A percentile compares a stretch with the other conserved stretches of the same genome.
These are phyloP conservation scores for Augochlora pura DNA, from an alignment of 1,140 invertebrate genomes.

Conservation along the genomic window DNA sequence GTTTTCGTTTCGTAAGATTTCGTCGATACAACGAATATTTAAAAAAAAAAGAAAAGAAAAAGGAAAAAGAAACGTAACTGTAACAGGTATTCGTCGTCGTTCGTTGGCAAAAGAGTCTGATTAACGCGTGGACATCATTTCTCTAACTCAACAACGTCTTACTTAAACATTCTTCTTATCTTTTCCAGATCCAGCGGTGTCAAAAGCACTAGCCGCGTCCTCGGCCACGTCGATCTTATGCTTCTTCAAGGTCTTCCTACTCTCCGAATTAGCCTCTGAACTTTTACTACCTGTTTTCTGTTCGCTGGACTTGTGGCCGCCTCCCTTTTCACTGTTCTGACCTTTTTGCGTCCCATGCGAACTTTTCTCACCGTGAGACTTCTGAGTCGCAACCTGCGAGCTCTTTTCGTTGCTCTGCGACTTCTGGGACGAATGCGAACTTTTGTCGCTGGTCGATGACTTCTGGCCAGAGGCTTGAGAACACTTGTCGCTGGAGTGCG, in stretches of 20 bases:
- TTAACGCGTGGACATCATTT: conserved; percentile 20
- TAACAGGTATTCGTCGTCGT: no score
- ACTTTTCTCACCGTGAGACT: conserved; percentile 17
- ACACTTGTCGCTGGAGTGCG: conserved; percentile 2
- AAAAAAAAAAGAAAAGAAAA: not conserved
- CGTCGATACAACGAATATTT: not conserved
- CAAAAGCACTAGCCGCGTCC: conserved; percentile 16
- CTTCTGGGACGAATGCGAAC: conserved; percentile 2
- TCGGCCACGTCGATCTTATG: conserved; percentile 61
- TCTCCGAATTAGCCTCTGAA: conserved; percentile 54
- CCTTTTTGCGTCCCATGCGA: not conserved
- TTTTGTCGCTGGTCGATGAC: not conserved
- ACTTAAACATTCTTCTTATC: conserved; percentile 63
- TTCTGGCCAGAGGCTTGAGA: not conserved
- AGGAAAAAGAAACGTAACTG: no score
- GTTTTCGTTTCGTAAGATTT: conserved; percentile 20
- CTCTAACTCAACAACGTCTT: not conserved
- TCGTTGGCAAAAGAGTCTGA: conserved; percentile 22
- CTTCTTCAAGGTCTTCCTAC: conserved; percentile 62
- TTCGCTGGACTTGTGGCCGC: conserved; percentile 14
- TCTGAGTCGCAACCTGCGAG: not conserved
- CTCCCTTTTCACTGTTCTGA: conserved; percentile 21
- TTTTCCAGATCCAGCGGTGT: conserved; percentile 39
- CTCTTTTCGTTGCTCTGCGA: conserved; percentile 9
- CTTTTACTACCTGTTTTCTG: conserved; percentile 37